These are phyloP conservation scores for Typhlomys cinereus DNA, from an alignment of 2,113 vertebrate species.

Conservation along the genomic window DNA sequence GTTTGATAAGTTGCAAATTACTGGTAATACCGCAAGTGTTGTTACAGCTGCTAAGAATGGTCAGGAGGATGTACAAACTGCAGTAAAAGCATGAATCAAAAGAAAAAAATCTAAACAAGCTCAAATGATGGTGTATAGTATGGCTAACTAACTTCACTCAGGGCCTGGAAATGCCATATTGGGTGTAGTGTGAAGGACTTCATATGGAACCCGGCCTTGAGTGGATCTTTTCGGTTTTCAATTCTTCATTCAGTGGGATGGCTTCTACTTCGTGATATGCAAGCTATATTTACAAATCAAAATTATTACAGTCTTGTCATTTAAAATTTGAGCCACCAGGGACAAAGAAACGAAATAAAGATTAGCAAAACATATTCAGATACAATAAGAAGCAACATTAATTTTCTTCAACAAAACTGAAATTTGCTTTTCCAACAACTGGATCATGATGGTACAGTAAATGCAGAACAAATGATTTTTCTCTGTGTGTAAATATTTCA, in stretches of 20 bases:
- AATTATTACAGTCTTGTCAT: slow-evolving; percentile 37
- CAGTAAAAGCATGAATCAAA: slow-evolving; percentile 89
- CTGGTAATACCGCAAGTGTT: slow-evolving; percentile 92
- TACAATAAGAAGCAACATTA: neutral
- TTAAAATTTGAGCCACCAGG: neutral
- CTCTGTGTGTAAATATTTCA: no score
- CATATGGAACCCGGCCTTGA: slow-evolving; percentile 59
- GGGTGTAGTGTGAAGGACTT: slow-evolving; percentile 78
- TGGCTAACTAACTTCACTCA: slow-evolving; percentile 84
- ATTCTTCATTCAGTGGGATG: neutral
- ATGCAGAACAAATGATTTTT: no score
- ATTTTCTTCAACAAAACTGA: slow-evolving; percentile 31
- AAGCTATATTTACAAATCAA: slow-evolving; percentile 60
- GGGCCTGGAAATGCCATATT: slow-evolving; percentile 78
- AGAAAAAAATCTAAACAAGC: slow-evolving; percentile 90
- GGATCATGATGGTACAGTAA: no score
- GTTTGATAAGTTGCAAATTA: slow-evolving; percentile 94
- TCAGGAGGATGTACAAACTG: slow-evolving; percentile 89
- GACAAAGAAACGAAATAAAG: slow-evolving; percentile 17
- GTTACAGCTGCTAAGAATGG: slow-evolving; percentile 92
- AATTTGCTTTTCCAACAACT: no score
- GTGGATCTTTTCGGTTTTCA: slow-evolving; percentile 42
- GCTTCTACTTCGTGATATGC: neutral
- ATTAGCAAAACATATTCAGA: neutral
- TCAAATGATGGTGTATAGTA: slow-evolving; percentile 88